These are phyloP conservation scores for Lanistes nyassanus DNA, from an alignment of 1,140 invertebrate genomes.

Conservation along the genomic window DNA sequence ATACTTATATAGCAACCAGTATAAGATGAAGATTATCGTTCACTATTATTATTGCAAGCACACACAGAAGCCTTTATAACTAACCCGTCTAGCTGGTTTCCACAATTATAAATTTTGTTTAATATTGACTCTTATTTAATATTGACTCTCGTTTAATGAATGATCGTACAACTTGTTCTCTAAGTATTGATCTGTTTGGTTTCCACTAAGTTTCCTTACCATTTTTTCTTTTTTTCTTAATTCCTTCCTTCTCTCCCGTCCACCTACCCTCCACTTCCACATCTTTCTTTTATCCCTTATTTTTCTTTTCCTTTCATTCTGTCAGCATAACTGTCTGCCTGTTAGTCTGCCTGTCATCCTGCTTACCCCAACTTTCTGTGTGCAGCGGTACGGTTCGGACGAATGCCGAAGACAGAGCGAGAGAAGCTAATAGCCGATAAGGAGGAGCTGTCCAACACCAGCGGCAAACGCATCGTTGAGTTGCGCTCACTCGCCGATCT, in stretches of 20 bases:
- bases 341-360: neutral
- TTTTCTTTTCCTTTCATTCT: slow-evolving; percentile 11
- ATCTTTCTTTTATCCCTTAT: slow-evolving; percentile 1
- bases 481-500: slow-evolving; percentile 48
- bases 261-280: neutral
- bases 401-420: slow-evolving; percentile 98
- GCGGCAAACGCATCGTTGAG: slow-evolving; percentile 44
- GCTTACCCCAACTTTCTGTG: too few species aligned
- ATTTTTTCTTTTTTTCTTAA: neutral
- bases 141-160: too few species aligned
- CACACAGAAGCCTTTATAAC: too few species aligned
- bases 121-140: too few species aligned
- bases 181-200: too few species aligned
- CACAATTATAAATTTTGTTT: too few species aligned
- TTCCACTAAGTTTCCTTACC: too few species aligned
- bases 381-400: slow-evolving; percentile 96
- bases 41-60: too few species aligned
- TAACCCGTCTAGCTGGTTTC: too few species aligned
- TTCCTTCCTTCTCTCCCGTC: neutral
- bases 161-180: too few species aligned
- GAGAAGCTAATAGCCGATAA: slow-evolving; percentile 83
- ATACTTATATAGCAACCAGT: too few species aligned
- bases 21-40: too few species aligned
- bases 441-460: slow-evolving; percentile 69
- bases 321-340: slow-evolving; percentile 10